These are phyloP conservation scores for Coracopsis vasa DNA, from an alignment of 2,113 vertebrate genomes.

Conservation along the genomic window DNA sequence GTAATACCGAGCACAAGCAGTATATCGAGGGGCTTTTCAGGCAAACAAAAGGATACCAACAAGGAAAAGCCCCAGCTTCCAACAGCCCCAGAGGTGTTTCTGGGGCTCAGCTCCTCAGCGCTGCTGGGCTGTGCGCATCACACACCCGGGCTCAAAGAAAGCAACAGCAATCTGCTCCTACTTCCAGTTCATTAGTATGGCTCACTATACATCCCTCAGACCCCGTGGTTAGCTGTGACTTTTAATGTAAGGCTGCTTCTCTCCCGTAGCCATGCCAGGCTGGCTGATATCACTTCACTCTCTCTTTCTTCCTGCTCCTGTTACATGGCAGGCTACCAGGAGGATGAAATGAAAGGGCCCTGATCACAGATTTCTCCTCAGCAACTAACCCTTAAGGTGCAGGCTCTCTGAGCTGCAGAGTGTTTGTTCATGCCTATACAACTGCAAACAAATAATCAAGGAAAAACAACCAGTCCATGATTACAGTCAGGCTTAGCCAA, in stretches of 20 bases:
- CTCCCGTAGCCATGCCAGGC: background rate
- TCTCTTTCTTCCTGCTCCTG: background rate
- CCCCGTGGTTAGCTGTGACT: fast-evolving
- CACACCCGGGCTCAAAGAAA: background rate
- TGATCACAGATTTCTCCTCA: background rate
- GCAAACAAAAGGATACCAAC: background rate
- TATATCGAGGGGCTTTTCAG: constrained; percentile 14
- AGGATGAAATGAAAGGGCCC: background rate
- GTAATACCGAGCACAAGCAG: background rate
- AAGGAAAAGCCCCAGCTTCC: background rate
- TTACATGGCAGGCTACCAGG: background rate
- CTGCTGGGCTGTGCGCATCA: fast-evolving
- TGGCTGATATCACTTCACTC: background rate
- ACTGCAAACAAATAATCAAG: background rate
- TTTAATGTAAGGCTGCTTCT: background rate
- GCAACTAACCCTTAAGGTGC: background rate
- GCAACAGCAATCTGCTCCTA: background rate
- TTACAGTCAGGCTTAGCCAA: background rate
- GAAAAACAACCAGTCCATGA: background rate
- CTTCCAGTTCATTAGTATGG: background rate
- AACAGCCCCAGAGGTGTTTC: fast-evolving
- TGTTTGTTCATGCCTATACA: background rate
- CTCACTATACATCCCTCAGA: background rate
- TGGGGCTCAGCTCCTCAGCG: background rate
- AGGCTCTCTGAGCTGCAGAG: background rate